These are phyloP conservation scores for Drosophila paramelanica DNA, from an alignment of 2,888 invertebrate genomes.

Conservation along the genomic window DNA sequence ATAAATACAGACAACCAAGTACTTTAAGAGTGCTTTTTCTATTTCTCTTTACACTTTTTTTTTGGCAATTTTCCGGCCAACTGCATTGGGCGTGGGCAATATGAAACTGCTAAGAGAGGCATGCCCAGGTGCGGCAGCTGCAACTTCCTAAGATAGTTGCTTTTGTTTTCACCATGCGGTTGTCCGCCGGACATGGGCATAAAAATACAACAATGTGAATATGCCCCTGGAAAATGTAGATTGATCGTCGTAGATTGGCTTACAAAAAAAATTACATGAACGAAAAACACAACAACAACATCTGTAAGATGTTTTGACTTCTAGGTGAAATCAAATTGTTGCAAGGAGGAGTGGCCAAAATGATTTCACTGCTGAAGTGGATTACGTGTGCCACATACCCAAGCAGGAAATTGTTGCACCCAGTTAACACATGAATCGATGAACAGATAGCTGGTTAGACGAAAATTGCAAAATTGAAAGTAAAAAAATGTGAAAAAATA, in stretches of 20 bases:
- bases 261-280: neutral
- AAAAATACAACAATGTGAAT: slow-evolving; percentile 45
- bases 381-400: slow-evolving; percentile 33
- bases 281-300: neutral
- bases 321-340: slow-evolving; percentile 19
- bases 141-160: slow-evolving; percentile 39
- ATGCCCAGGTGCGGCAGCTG: slow-evolving; percentile 13
- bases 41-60: neutral
- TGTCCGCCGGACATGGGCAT: slow-evolving; percentile 55
- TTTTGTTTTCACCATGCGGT: slow-evolving; percentile 44
- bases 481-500: too few species aligned
- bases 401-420: slow-evolving; percentile 47
- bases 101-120: neutral
- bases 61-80: slow-evolving; percentile 33
- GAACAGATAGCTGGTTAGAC: slow-evolving; percentile 13
- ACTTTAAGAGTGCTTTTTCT: slow-evolving; percentile 5
- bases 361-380: slow-evolving; percentile 12
- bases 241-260: slow-evolving; percentile 55
- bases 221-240: slow-evolving; percentile 47
- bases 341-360: neutral
- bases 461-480: slow-evolving; percentile 7
- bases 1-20: slow-evolving; percentile 50
- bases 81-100: slow-evolving; percentile 25
- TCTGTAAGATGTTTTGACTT: slow-evolving; percentile 31
- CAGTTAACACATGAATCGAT: slow-evolving; percentile 43